A percentile compares a stretch with the other conserved stretches of the same genome.
phyloP scores from a whole-genome alignment of 2,888 invertebrate species.

The Ypsolopha scabrella region DNA sequence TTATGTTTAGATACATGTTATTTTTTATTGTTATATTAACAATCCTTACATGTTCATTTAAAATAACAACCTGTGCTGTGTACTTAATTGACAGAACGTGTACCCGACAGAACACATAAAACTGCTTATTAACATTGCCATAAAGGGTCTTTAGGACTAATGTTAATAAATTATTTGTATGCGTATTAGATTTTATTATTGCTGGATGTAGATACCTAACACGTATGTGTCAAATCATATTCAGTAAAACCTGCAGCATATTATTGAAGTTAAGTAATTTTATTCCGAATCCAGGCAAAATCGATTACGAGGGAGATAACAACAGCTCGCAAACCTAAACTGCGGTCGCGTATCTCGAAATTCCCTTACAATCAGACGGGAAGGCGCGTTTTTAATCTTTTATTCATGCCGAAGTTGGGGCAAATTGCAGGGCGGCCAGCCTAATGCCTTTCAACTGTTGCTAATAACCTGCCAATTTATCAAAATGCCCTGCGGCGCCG shows the following conservation, averaged over 20 bases:
- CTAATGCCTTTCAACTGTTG: conserved; percentile 71
- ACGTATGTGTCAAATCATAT: no score
- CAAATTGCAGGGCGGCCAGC: conserved; percentile 66
- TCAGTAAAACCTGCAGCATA: not conserved
- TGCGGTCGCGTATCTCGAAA: conserved; percentile 26
- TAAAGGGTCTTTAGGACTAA: no score
- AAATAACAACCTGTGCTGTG: no score
- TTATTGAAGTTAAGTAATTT: not conserved
- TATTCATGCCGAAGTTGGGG: conserved; percentile 36
- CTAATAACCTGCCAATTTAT: conserved; percentile 71
- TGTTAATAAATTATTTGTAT: no score
- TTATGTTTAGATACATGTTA: no score
- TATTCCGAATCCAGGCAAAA: not conserved
- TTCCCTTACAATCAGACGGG: conserved; percentile 42
- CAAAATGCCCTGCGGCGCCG: conserved; percentile 50
- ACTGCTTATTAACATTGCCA: no score
- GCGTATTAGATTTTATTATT: no score
- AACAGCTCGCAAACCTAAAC: conserved; percentile 9
- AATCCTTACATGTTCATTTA: no score
- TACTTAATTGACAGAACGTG: no score
- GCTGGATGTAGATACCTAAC: no score
- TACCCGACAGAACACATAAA: no score
- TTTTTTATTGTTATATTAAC: no score
- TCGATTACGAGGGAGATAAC: not conserved
- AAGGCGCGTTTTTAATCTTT: conserved; percentile 56